Conservation (phyloP, 2,888 invertebrate species). For the Ypsolopha scabrella region DNA sequence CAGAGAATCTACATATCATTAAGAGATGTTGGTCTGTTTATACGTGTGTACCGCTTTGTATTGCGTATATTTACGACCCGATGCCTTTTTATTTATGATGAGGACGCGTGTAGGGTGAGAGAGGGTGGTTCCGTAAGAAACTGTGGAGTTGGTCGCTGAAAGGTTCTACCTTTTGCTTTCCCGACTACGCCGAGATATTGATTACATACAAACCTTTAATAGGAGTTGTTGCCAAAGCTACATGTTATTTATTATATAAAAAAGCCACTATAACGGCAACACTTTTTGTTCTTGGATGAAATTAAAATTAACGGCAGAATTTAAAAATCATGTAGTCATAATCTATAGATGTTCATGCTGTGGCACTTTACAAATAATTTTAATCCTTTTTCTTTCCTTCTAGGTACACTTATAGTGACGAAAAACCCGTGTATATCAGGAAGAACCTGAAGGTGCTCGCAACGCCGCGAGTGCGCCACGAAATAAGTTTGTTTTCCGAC, state of each 20-base stretch:
- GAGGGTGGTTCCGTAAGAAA: not conserved
- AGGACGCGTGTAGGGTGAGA: constrained; percentile 20
- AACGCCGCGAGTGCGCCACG: constrained; percentile 9
- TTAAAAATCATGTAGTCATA: no score
- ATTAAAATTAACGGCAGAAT: no score
- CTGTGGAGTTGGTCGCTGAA: not conserved
- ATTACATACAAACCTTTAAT: not conserved
- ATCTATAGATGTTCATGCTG: no score
- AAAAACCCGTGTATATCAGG: not conserved
- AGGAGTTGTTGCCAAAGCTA: not conserved
- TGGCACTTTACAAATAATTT: no score
- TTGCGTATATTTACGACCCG: constrained; percentile 57
- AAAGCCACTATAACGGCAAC: no score
- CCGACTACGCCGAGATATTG: not conserved
- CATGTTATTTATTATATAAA: no score
- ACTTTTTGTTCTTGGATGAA: no score
- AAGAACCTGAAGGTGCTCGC: not conserved
- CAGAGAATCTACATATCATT: constrained; percentile 69
- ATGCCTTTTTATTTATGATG: constrained; percentile 60
- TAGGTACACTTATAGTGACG: not conserved
- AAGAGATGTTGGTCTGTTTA: constrained; percentile 63
- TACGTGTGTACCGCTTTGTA: constrained; percentile 67
- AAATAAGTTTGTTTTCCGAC: constrained; percentile 43
- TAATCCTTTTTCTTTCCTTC: no score
- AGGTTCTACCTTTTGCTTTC: not conserved